These are phyloP conservation scores for Scaptomyza graminum DNA, from an alignment of 1,140 invertebrate genomes.

Conservation along the genomic window DNA sequence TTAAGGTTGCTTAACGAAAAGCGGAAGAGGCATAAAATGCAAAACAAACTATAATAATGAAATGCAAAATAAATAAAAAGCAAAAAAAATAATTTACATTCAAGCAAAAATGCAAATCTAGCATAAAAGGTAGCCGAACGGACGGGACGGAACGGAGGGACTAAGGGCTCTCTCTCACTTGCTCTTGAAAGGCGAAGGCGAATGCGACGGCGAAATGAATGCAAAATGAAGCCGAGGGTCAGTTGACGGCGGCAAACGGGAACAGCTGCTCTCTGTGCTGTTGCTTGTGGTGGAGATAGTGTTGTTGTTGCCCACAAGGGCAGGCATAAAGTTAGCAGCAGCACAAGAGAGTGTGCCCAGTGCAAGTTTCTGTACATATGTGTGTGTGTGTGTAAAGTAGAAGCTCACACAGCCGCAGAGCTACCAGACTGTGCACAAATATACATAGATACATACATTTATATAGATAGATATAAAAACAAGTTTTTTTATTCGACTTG, in stretches of 20 bases:
- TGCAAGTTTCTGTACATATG: constrained; percentile 36
- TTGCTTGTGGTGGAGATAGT: no score
- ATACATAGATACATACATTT: not conserved
- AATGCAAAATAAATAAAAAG: not conserved
- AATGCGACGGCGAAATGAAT: constrained; percentile 38
- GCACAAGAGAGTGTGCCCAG: constrained; percentile 27
- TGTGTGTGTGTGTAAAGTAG: constrained; percentile 50
- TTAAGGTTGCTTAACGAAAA: constrained; percentile 37
- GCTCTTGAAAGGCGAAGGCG: constrained; percentile 30
- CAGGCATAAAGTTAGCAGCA: constrained; percentile 27
- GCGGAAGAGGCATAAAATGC: constrained; percentile 45
- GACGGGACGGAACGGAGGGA: no score
- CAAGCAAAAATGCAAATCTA: constrained; percentile 48
- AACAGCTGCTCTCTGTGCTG: constrained; percentile 40
- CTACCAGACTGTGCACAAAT: constrained; percentile 36
- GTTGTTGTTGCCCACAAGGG: constrained; percentile 31
- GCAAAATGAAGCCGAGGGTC: constrained; percentile 48
- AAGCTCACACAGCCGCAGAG: constrained; percentile 54
- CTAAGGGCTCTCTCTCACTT: constrained; percentile 13
- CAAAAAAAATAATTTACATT: constrained; percentile 3
- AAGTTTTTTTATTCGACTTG: constrained; percentile 57
- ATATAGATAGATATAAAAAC: constrained; percentile 61
- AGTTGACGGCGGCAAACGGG: constrained; percentile 35
- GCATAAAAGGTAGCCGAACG: constrained; percentile 36
- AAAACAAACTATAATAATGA: constrained; percentile 45